Conservation (phyloP, 2,113 vertebrate species). For the Eira barbara region DNA sequence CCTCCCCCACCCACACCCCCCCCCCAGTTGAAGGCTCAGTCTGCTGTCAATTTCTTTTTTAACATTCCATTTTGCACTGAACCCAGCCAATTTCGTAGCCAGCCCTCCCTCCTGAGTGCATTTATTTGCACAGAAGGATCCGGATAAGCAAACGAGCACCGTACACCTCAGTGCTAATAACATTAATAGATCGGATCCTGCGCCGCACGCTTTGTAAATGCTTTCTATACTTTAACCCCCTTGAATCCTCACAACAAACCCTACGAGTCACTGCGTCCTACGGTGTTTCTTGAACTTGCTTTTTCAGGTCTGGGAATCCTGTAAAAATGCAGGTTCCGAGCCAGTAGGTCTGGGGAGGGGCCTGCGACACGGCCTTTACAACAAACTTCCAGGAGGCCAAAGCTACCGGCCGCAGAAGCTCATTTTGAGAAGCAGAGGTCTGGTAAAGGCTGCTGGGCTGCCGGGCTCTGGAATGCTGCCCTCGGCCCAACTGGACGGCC, state of each 20-base stretch:
- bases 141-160: neutral
- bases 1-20: neutral
- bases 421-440: neutral
- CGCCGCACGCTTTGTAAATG: rapidly evolving
- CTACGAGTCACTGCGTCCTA: no score
- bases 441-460: neutral
- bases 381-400: neutral
- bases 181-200: neutral
- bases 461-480: neutral
- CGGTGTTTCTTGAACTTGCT: neutral
- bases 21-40: neutral
- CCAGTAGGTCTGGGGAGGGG: neutral
- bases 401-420: neutral
- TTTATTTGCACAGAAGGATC: neutral
- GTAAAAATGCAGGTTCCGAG: neutral
- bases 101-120: rapidly evolving
- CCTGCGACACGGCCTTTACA: neutral
- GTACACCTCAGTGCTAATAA: neutral
- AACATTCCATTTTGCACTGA: neutral
- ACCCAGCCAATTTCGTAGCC: neutral
- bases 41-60: neutral
- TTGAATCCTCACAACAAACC: no score
- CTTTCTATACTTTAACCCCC: neutral
- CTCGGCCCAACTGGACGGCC: neutral
- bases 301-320: neutral